These are phyloP conservation scores for Cecropterus lyciades DNA, from an alignment of 1,140 invertebrate species.

Conservation along the genomic window DNA sequence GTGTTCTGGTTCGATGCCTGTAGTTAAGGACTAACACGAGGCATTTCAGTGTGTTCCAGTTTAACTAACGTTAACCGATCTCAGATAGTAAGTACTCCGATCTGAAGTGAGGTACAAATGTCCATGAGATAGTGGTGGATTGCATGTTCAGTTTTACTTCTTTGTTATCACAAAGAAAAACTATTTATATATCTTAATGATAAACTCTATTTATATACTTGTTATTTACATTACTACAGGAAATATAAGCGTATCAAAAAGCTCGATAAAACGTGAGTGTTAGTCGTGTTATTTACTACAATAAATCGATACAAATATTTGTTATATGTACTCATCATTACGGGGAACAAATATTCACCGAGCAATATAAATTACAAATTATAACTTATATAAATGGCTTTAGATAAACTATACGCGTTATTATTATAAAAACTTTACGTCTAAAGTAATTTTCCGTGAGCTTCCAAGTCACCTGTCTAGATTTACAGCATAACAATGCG, in stretches of 20 bases:
- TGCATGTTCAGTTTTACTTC: no score
- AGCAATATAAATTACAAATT: not conserved
- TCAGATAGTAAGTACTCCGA: no score
- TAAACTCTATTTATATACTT: no score
- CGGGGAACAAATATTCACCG: not conserved
- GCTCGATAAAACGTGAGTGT: slow-evolving; percentile 12
- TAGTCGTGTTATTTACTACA: slow-evolving; percentile 7
- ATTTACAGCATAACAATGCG: slow-evolving; percentile 26
- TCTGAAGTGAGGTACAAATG: no score
- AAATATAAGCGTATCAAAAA: slow-evolving; percentile 14
- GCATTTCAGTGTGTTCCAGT: no score
- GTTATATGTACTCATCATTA: not conserved
- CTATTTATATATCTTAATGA: no score
- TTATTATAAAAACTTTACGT: slow-evolving; percentile 16
- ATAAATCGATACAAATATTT: slow-evolving; percentile 8
- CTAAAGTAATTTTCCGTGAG: slow-evolving; percentile 33
- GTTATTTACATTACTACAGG: not conserved
- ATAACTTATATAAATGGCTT: not conserved
- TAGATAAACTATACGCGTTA: not conserved
- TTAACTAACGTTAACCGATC: no score
- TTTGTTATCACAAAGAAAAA: no score
- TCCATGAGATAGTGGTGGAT: no score
- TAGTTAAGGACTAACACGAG: no score
- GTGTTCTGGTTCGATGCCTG: no score
- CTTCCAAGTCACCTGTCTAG: slow-evolving; percentile 32